Evolutionary conservation across 2,113 vertebrate species (phyloP).

Genomic region (Mesitornis unicolor): DNA sequence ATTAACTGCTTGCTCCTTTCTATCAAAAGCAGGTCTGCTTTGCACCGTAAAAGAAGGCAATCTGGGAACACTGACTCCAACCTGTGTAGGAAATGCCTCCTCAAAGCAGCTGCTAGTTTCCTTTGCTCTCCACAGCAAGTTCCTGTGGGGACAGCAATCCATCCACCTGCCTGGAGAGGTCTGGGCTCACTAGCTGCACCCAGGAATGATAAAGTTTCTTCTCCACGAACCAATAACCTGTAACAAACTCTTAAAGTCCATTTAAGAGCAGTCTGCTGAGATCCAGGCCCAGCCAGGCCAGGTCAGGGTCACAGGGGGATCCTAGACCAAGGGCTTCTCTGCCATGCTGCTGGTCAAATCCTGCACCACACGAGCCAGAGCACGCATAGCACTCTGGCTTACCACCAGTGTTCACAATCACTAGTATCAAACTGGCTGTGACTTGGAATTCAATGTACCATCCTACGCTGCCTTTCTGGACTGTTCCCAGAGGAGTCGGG

Average conservation of each 20-base stretch:
- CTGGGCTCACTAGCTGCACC: not conserved
- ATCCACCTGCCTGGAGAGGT: not conserved
- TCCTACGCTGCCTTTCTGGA: not conserved
- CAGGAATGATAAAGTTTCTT: not conserved
- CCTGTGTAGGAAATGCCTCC: not conserved
- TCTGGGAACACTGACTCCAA: not conserved
- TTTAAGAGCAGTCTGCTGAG: not conserved
- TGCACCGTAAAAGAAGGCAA: accelerated
- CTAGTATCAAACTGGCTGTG: not conserved
- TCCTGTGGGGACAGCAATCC: not conserved
- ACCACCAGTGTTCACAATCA: not conserved
- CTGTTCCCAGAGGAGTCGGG: not conserved
- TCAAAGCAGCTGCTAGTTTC: not conserved
- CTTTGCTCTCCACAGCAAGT: not conserved
- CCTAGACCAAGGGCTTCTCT: not conserved
- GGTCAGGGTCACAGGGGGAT: not conserved
- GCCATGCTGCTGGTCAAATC: not conserved
- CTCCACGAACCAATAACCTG: not conserved
- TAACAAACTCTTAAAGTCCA: not conserved
- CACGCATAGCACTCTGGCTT: not conserved
- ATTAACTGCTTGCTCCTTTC: not conserved
- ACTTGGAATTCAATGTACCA: not conserved
- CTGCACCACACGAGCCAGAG: not conserved
- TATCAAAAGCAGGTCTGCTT: not conserved
- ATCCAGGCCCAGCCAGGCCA: not conserved